These are phyloP conservation scores for Rosalia funebris DNA, from an alignment of 2,888 invertebrate genomes.

Conservation along the genomic window DNA sequence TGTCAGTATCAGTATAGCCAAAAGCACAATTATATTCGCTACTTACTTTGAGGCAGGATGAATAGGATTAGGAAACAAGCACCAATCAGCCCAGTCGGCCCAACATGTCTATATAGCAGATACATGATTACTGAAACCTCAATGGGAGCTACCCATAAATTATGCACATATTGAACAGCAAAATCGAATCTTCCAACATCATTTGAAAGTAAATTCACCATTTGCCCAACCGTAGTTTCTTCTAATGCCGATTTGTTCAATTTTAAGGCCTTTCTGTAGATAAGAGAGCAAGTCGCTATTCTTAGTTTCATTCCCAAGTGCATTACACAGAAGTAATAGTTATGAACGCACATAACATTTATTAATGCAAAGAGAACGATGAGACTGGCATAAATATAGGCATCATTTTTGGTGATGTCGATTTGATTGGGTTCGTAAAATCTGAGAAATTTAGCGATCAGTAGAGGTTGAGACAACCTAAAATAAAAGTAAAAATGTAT, in stretches of 20 bases:
- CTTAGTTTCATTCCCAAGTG: slow-evolving; percentile 89
- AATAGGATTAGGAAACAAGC: slow-evolving; percentile 67
- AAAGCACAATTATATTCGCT: no score
- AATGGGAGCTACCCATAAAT: slow-evolving; percentile 84
- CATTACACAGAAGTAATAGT: slow-evolving; percentile 88
- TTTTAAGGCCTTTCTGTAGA: slow-evolving; percentile 77
- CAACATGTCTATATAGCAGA: slow-evolving; percentile 76
- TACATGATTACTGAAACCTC: slow-evolving; percentile 81
- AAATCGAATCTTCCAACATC: slow-evolving; percentile 93
- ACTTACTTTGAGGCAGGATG: slow-evolving; percentile 65
- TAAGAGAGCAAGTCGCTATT: slow-evolving; percentile 84
- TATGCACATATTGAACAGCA: slow-evolving; percentile 82
- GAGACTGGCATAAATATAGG: slow-evolving; percentile 81
- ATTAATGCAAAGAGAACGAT: slow-evolving; percentile 80
- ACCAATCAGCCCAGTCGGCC: slow-evolving; percentile 68
- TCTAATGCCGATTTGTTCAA: slow-evolving; percentile 76
- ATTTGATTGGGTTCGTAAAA: slow-evolving; percentile 68
- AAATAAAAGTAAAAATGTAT: slow-evolving; percentile 34
- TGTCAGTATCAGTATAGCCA: no score
- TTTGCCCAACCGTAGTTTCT: slow-evolving; percentile 78
- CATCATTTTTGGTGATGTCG: slow-evolving; percentile 64
- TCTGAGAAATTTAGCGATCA: slow-evolving; percentile 65
- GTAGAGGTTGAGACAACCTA: slow-evolving; percentile 49
- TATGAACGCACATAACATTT: slow-evolving; percentile 79
- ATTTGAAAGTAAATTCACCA: slow-evolving; percentile 93